Evolutionary conservation across 2,797 vertebrate genomes (phyloP).

Genomic region (Calcarius lapponicus): DNA sequence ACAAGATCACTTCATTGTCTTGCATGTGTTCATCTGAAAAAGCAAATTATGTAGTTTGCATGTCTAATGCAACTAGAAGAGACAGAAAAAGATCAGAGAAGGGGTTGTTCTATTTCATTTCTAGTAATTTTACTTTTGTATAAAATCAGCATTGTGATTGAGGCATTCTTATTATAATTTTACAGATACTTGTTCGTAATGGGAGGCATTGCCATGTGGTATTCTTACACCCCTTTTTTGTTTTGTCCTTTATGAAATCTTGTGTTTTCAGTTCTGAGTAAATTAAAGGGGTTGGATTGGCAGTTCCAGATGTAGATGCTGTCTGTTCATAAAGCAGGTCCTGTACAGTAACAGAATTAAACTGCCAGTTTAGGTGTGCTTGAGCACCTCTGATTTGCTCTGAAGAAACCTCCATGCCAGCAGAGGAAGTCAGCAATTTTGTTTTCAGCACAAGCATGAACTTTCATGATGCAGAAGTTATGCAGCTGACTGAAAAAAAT

Average conservation of each 20-base stretch:
- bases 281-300: not conserved
- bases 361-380: not conserved
- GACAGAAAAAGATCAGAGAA: not conserved
- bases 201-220: not conserved
- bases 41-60: not conserved
- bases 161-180: constrained; percentile 2
- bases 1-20: not conserved
- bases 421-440: not conserved
- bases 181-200: not conserved
- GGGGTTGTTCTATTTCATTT: not conserved
- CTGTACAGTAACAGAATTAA: not conserved
- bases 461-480: not conserved
- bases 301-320: not conserved
- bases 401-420: not conserved
- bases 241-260: not conserved
- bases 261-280: not conserved
- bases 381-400: not conserved
- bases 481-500: not conserved
- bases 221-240: not conserved
- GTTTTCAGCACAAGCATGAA: not conserved
- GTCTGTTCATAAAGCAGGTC: not conserved
- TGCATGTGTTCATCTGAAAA: not conserved
- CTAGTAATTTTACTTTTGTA: not conserved
- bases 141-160: not conserved
- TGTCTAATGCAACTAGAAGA: not conserved